These are phyloP conservation scores for Gastrophysa polygoni DNA, from an alignment of 2,888 invertebrate species.

Conservation along the genomic window DNA sequence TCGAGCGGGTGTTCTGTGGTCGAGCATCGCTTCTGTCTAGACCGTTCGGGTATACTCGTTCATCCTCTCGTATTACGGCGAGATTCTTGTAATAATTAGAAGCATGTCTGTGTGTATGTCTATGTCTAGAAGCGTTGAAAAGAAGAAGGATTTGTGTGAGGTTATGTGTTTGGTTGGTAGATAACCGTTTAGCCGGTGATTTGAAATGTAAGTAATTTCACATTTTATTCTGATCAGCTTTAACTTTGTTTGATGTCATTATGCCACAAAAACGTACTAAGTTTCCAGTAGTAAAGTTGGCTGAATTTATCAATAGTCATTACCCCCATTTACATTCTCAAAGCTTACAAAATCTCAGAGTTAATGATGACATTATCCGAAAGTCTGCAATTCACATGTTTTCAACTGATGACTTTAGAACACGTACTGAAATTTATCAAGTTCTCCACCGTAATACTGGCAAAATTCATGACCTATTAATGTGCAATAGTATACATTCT, in stretches of 20 bases:
- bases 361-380: slow-evolving; percentile 6
- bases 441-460: slow-evolving; percentile 2
- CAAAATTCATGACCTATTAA: background rate
- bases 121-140: no score
- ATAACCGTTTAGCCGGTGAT: no score
- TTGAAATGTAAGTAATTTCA: no score
- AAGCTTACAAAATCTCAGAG: background rate
- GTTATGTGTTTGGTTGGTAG: no score
- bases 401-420: background rate
- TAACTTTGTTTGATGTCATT: background rate
- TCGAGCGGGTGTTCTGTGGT: no score
- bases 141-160: no score
- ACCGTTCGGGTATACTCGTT: no score
- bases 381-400: background rate
- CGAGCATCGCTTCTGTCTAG: no score
- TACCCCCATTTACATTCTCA: slow-evolving; percentile 1
- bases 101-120: no score
- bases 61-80: no score
- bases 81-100: no score
- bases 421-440: background rate
- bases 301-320: slow-evolving; percentile 2
- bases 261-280: slow-evolving; percentile 8
- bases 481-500: no score
- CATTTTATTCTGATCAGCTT: background rate
- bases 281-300: background rate